Evolutionary conservation across 1,140 invertebrate species (phyloP).

Genomic region (Harlomillsia oculata): DNA sequence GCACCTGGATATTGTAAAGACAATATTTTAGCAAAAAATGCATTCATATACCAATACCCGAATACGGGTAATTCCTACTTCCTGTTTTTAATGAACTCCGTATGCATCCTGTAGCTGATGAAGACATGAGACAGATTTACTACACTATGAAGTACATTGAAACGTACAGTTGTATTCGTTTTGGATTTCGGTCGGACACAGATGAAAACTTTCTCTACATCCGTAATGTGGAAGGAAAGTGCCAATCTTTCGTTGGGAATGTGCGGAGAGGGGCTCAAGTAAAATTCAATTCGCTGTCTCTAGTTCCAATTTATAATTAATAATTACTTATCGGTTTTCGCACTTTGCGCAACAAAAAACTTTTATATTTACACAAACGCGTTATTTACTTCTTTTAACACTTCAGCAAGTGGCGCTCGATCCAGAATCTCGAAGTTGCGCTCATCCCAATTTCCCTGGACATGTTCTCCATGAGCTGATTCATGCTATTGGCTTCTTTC

Average conservation of each 20-base stretch:
- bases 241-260: conserved; percentile 29
- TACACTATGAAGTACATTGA: conserved; percentile 29
- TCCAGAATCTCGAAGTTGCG: conserved; percentile 17
- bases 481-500: conserved; percentile 35
- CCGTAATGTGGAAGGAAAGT: conserved; percentile 24
- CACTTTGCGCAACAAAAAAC: background rate
- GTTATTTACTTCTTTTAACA: background rate
- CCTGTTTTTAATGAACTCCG: background rate
- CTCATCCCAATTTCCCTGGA: conserved; percentile 27
- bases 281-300: background rate
- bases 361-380: no score
- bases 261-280: conserved; percentile 23
- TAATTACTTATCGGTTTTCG: background rate
- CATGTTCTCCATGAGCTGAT: conserved; percentile 35
- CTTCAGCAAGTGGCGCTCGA: conserved; percentile 22
- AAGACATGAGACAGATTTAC: conserved; percentile 13
- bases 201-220: conserved; percentile 28
- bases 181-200: conserved; percentile 1
- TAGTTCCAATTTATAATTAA: background rate
- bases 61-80: no score
- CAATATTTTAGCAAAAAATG: no score
- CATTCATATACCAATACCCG: no score
- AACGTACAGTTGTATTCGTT: conserved; percentile 25
- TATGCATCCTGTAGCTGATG: background rate
- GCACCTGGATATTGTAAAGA: conserved; percentile 24